Evolutionary conservation across 1,140 invertebrate genomes (phyloP), one percentile per base, ranked within the genome.

Genomic region (Monomorium pharaonis): DNA sequence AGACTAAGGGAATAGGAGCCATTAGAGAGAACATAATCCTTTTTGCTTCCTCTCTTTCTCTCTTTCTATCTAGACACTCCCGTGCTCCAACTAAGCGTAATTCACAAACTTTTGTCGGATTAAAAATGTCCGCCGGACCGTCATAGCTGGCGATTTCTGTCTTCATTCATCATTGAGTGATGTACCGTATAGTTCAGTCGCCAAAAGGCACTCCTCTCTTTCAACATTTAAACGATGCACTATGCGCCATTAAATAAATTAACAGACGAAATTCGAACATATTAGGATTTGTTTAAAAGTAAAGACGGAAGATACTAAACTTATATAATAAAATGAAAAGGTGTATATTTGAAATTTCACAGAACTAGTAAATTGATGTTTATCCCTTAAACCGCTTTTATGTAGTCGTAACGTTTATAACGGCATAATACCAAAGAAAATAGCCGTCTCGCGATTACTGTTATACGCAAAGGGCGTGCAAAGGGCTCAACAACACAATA

Each of bases 401-500:
- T 54, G 14, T 30, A 54, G 21, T 51, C 30, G n/a, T 69, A 54
- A 80, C 18, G 75, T 75, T 75, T 58, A 42, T 44, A 30, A 12
- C n/a, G 12, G 16, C 16, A 7, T 30, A 70, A 58, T 42, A 18
- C 47, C 24, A 60, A 9, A 58, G 54, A 47, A 42, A 27, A 58
- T 54, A 30, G 21, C 24, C 7, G 3, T 83, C 54, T 60, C 37
- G 18, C 24, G 49, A 42, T 74, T 58, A 27, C 37, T 21, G 6
- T 74, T 83, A 60, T 30, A 67, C 24, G 12, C 49, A 70, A 37
- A 72, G 44, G 14, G 14, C 18, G 14, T 51, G 14, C 44, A 86
- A 88, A 76, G 70, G 67, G 21, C 37, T 81, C 80, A 85, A 89
- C 83, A 58, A 88, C 42, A 75, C 88, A 86, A 89, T 86, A 89